Percentiles rank a stretch among this genome's conserved stretches.
Evolutionary conservation across 1,140 invertebrate genomes (phyloP).

Genomic region (Venustaconcha ellipsiformis): DNA sequence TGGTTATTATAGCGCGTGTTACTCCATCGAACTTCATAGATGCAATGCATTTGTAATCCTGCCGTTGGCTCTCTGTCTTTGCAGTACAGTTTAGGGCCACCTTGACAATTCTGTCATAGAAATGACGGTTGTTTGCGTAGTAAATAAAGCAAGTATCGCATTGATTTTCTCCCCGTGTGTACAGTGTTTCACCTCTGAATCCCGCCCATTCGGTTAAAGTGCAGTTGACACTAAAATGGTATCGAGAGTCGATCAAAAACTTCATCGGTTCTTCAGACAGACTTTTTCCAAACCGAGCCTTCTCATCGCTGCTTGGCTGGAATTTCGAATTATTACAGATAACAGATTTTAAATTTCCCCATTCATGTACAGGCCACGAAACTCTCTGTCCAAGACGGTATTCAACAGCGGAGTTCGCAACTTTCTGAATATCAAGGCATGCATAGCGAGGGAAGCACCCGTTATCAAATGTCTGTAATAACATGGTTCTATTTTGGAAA

Average conservation of each 20-base stretch:
- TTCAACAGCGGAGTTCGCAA: constrained; percentile 41
- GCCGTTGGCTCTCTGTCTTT: constrained; percentile 2
- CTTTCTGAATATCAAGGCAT: constrained; percentile 48
- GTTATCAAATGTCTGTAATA: constrained; percentile 46
- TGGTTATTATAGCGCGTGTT: constrained; percentile 35
- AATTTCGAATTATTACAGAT: constrained; percentile 26
- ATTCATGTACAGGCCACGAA: constrained; percentile 37
- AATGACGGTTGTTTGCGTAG: not conserved
- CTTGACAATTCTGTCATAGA: not conserved
- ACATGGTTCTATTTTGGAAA: constrained; percentile 32
- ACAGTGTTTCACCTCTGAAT: not conserved
- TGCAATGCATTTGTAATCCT: constrained; percentile 41
- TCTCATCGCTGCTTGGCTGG: constrained; percentile 12
- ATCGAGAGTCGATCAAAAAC: constrained; percentile 12
- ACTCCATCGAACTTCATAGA: constrained; percentile 36
- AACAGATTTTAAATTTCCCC: constrained; percentile 15
- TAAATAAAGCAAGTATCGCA: constrained; percentile 30
- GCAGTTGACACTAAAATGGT: constrained; percentile 22
- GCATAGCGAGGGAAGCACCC: constrained; percentile 53
- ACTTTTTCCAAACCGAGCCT: constrained; percentile 13
- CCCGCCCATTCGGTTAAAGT: constrained; percentile 2
- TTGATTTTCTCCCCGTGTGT: constrained; percentile 17
- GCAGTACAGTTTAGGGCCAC: constrained; percentile 25
- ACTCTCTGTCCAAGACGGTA: constrained; percentile 46
- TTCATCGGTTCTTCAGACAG: constrained; percentile 21